phyloP scores from a whole-genome alignment of 2,113 vertebrate species.

The Gila orcuttii region DNA sequence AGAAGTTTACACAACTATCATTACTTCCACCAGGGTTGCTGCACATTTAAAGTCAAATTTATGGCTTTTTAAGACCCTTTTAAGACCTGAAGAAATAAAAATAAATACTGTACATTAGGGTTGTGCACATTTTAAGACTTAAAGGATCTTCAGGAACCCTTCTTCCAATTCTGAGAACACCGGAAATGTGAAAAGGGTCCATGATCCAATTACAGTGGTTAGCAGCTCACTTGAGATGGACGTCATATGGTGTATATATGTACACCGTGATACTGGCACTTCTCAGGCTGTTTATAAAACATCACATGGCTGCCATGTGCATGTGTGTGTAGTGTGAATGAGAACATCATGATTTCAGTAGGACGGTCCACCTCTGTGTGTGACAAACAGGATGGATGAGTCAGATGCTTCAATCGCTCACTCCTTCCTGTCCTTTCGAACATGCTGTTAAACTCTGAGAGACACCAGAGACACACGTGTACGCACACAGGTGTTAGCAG shows the following conservation, averaged over 20 bases:
- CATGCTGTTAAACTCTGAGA: conserved; percentile 11
- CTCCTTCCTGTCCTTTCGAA: conserved; percentile 31
- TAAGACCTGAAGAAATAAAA: too few species aligned
- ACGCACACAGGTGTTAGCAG: not conserved
- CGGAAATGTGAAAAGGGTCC: too few species aligned
- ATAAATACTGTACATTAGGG: too few species aligned
- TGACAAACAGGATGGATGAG: conserved; percentile 63
- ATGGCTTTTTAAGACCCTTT: too few species aligned
- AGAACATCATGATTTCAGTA: conserved; percentile 43
- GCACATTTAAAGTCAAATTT: too few species aligned
- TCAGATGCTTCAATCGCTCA: conserved; percentile 41
- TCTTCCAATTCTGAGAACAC: too few species aligned
- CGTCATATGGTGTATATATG: not conserved
- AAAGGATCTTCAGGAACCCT: too few species aligned
- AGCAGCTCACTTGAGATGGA: not conserved
- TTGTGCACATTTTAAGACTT: too few species aligned
- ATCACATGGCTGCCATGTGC: not conserved
- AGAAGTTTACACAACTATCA: too few species aligned
- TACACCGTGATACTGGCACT: not conserved
- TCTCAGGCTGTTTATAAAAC: not conserved
- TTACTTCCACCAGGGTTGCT: too few species aligned
- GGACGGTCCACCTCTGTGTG: conserved; percentile 41
- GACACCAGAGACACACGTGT: not conserved
- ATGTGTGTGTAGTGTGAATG: not conserved
- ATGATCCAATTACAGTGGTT: not conserved